Base-by-base conservation (phyloP, 64 coral and sea anemone species). In the Porites australiensis region DNA sequence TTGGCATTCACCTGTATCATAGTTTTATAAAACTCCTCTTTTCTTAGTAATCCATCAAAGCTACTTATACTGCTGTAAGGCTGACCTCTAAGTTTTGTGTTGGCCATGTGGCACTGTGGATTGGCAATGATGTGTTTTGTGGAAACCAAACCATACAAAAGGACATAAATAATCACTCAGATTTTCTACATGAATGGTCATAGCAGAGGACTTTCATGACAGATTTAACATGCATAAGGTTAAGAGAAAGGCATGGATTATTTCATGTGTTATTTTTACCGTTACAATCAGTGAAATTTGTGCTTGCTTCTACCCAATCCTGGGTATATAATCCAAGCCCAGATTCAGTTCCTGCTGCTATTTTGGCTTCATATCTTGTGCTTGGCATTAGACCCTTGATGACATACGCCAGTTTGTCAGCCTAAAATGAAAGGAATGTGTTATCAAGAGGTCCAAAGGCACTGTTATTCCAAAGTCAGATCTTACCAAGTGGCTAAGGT, bases 321-420 rank as follows among this genome's bases (percentile, higher is more conserved):
- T 4, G 16, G 52, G 91, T 87, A 19, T 65, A 79, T 8, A 58
- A 57, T 53, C 91, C 91, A 55, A 82, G 3, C 8, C 91, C 91
- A 44, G 74, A 93, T 3, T 52, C 72, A 46, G 72, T 78, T 8
- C 82, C 91, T 66, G 91, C 91, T 15, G 91, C 70, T 51, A 93
- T 87, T 48, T 75, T 74, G 18, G 85, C 82, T 57, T 93, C 82
- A 58, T 93, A 93, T 10, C 22, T 75, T 13, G 81, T 79, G 4
- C 52, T 86, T 49, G 69, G 86, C 86, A 60, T 73, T 16, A 88
- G 70, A 3, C 6, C 73, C 14, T 27, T 58, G 50, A 88, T 88
- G 50, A 13, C 72, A 18, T 62, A 77, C 49, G 23, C 49, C 50
- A 55, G 8, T 58, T 45, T 46, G 43, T 75, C 50, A 51, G 81